Evolutionary conservation across 2,888 invertebrate species (phyloP), one percentile per base, ranked within the genome.

Genomic region (Rhogogaster chlorosoma): DNA sequence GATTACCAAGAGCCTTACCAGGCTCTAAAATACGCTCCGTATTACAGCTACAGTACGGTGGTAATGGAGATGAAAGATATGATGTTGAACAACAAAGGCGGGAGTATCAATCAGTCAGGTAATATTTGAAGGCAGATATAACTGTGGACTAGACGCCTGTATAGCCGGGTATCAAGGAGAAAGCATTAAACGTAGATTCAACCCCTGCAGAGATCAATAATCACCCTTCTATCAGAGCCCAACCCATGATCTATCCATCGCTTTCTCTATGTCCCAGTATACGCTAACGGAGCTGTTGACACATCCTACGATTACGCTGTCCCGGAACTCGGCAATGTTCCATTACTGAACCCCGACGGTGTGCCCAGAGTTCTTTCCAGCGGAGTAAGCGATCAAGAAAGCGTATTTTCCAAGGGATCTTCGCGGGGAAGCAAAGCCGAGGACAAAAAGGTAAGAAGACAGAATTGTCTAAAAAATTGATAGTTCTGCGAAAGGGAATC

Each of bases 1-100:
- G 96, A 96, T 92, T 97, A 97, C 93, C 97, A 97, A 91, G 97
- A 97, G 94, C 97, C 97, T 64, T 97, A 97, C 93, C 97, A 97
- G 93, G 96, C 96, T 29, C 94, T 96, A 88, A 96, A 96, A 92
- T 96, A 96, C 91, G 96, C 96, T 18, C 97, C 97, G 2, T 97
- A 96, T 93, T 96, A 96, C 93, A 96, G 96, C 91, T 97, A 96
- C 94, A 96, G 96, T 92, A 96, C 96, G 42, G 96, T 96, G 77
- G 95, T 96, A 90, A 95, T 96, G 94, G 96, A 97, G 94, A 96
- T 96, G 96, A 95, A 96, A 93, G 96, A 96, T 93, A 95, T 96
- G 91, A 93, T 94, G 91, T 94, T 94, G 87, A 95, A 95, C 91
- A 93, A 93, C 90, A 94, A 93, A 89, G 67, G 83, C 84, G 87